These are phyloP conservation scores for Lepidocolaptes lacrymiger DNA, from an alignment of 2,797 vertebrate genomes.

Conservation along the genomic window DNA sequence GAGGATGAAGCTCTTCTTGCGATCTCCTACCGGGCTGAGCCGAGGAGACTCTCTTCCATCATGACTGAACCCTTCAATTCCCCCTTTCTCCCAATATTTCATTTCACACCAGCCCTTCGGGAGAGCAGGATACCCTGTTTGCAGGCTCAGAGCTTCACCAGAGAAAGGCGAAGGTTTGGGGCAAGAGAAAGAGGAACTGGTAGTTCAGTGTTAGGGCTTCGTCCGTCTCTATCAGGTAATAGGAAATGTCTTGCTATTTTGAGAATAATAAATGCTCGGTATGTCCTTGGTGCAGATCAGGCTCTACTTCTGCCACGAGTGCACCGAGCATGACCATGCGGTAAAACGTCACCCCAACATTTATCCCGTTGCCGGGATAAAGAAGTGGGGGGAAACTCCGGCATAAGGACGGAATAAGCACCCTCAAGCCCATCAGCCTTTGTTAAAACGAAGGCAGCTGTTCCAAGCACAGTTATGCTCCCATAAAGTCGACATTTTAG, in stretches of 20 bases:
- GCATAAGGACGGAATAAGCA: accelerated
- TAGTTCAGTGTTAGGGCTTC: background rate
- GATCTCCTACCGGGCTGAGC: background rate
- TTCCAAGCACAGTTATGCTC: constrained; percentile 13
- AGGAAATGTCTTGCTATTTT: background rate
- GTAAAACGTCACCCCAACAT: background rate
- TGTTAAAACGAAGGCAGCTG: background rate
- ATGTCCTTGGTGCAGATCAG: background rate
- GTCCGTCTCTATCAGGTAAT: background rate
- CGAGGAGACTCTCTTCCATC: background rate
- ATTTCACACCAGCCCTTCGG: background rate
- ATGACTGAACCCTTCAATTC: background rate
- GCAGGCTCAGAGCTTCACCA: background rate
- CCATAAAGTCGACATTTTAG: constrained; percentile 80
- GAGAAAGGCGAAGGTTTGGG: background rate
- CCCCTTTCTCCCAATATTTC: background rate
- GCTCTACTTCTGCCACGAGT: background rate
- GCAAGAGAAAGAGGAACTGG: background rate
- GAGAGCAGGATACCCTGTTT: background rate
- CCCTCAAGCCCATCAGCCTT: background rate
- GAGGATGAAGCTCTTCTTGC: background rate
- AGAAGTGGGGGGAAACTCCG: accelerated
- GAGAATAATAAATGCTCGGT: background rate
- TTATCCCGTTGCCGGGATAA: background rate
- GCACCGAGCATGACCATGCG: background rate